Evolutionary conservation across 2,113 vertebrate genomes (phyloP), one percentile per base, ranked within the genome.

Genomic region (Fulmarus glacialis): DNA sequence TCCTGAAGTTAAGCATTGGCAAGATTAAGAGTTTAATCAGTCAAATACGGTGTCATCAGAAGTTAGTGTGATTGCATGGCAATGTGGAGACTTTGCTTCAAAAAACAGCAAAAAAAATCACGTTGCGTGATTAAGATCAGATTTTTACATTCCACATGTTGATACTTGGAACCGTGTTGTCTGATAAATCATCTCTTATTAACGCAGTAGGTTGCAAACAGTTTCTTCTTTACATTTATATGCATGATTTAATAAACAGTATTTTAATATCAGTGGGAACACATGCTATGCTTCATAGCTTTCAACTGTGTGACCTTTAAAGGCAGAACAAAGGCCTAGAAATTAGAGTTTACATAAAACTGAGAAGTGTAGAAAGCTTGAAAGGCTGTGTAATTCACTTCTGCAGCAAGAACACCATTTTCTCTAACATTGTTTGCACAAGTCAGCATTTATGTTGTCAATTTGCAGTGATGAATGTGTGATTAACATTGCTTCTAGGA

Each of bases 371-470:
- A 56, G 96, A 91, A 93, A 85, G 89, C 93, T 85, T 91, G 92
- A 94, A 97, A 91, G 90, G 91, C 87, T 96, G 74, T 78, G 59
- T 72, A 91, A 96, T 94, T 96, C 93, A 86, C 87, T 97, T 87
- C 70, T 95, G 89, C 88, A 79, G 67, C 89, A 91, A 94, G 97
- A 95, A 88, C 78, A 91, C 94, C 45, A 75, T 95, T 97, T 96
- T 94, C 92, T 93, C 67, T 79, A 94, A 85, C 72, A 40, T 32
- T 95, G 89, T 95, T 96, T 94, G 66, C 92, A 75, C 78, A 82
- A 96, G 87, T 95, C 96, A 96, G 92, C 95, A 90, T 96, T 97
- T 97, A 95, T 90, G 81, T 84, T 97, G 96, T 95, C 97, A 95
- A 24, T 95, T 95, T 93, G 73, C 55, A 36, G 83, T 89, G 95